Base-by-base conservation (phyloP, 2,888 invertebrate species). In the Megastigmus dorsalis region DNA sequence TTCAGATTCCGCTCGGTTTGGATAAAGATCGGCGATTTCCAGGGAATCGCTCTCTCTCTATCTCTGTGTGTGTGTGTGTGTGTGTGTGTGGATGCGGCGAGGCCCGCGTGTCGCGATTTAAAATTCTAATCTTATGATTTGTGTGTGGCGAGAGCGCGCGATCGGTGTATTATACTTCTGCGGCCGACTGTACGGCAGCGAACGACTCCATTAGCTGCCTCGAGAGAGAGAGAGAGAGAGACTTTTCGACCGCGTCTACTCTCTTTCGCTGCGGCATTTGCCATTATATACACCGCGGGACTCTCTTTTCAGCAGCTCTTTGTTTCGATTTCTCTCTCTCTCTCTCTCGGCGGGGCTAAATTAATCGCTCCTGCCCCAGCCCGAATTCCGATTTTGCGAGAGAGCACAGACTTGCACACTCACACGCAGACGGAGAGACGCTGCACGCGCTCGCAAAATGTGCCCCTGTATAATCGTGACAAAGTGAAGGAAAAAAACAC, bases 81-180 rank as follows among this genome's bases (percentile, higher is more conserved):
- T n/a, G n/a, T n/a, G n/a, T n/a, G n/a, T n/a, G n/a, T n/a, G n/a
- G n/a, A n/a, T n/a, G n/a, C n/a, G n/a, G n/a, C n/a, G 45, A 38
- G 54, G 52, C 10, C 2, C 43, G 36, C 13, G 33, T 20, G 20
- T n/a, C 83, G 82, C 78, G 69, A 87, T 88, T 87, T 86, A 85
- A 87, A 87, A 86, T 88, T 87, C 87, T 87, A 86, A 87, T 87
- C 86, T 84, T 87, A 86, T 87, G 87, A 86, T 86, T 87, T 87
- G 85, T 84, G 85, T n/a, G 79, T 80, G 79, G 79, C 76, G 68
- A 77, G 69, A n/a, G 75, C 73, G 79, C 75, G 62, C n/a, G n/a
- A n/a, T 2, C 41, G 38, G 5, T n/a, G 75, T 69, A 74, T 79
- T 78, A 77, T 79, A 82, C 81, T 85, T 83, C 78, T 82, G 82